phyloP scores from a whole-genome alignment of 2,113 vertebrate genomes.

The Hylia prasina region DNA sequence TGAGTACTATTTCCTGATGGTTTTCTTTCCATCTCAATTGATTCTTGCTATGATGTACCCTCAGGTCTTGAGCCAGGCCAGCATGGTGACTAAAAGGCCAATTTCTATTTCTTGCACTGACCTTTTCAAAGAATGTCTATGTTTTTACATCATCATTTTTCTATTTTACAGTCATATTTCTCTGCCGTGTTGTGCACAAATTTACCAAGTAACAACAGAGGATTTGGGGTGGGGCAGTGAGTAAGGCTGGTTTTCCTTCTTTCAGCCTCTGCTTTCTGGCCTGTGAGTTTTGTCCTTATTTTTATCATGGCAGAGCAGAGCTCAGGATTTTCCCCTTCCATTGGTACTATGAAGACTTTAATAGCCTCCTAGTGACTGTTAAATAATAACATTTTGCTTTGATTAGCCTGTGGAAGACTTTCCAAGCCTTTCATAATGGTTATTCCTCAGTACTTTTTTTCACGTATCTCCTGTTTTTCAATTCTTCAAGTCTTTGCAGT shows the following conservation, averaged over 20 bases:
- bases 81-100: background rate
- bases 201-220: background rate
- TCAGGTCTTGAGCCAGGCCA: background rate
- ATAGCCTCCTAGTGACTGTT: background rate
- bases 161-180: background rate
- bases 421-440: background rate
- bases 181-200: background rate
- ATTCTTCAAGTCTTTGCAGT: background rate
- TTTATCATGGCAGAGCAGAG: background rate
- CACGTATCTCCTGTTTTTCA: background rate
- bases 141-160: background rate
- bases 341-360: background rate
- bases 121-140: background rate
- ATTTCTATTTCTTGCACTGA: background rate
- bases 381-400: background rate
- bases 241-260: background rate
- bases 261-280: background rate
- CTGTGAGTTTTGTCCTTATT: background rate
- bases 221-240: background rate
- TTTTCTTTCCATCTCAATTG: background rate
- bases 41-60: background rate
- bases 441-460: background rate
- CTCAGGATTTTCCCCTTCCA: background rate
- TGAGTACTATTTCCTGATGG: fast-evolving
- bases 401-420: background rate